Percentiles rank a stretch among this genome's conserved stretches.
Evolutionary conservation across 2,888 invertebrate genomes (phyloP).

Genomic region (Prosapia bicincta): DNA sequence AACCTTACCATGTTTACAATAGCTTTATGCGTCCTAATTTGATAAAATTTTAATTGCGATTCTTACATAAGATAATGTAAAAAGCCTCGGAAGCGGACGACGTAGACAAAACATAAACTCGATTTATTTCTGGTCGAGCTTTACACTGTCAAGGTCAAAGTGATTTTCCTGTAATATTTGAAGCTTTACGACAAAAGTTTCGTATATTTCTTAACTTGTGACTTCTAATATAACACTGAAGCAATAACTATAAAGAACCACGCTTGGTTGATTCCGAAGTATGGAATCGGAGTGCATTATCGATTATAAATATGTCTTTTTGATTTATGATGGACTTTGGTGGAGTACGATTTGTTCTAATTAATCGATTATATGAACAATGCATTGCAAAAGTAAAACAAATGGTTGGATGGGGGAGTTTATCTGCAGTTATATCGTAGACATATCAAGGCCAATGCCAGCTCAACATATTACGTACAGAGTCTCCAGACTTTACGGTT

Average conservation of each 20-base stretch:
- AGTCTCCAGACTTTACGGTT: neutral
- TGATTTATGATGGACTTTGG: neutral
- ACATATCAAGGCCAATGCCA: neutral
- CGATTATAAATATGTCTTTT: neutral
- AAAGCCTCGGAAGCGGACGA: too few species aligned
- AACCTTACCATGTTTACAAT: neutral
- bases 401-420: neutral
- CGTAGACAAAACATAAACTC: too few species aligned
- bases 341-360: neutral
- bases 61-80: neutral
- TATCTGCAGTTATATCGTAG: neutral
- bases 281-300: too few species aligned
- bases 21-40: neutral
- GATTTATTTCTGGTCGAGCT: too few species aligned
- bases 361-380: neutral
- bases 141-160: neutral
- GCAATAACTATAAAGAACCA: too few species aligned
- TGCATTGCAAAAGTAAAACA: neutral
- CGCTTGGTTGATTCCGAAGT: too few species aligned
- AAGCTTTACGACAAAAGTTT: neutral
- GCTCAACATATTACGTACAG: neutral
- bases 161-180: too few species aligned
- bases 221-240: too few species aligned
- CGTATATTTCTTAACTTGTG: neutral
- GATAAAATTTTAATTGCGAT: neutral